Evolutionary conservation across 2,888 invertebrate genomes (phyloP).

Genomic region (Therioaphis trifolii): DNA sequence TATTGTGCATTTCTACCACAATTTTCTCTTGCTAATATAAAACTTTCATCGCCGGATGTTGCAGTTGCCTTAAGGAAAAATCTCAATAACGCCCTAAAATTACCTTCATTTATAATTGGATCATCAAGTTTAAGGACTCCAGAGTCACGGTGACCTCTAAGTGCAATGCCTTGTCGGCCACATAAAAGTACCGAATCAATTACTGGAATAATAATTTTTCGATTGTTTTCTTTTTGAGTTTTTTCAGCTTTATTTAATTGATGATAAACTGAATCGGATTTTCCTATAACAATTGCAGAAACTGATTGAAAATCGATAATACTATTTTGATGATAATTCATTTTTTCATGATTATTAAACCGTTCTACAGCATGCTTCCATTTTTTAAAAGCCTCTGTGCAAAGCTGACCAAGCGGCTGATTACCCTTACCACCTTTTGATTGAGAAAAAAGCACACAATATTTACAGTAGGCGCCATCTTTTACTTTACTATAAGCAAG

Average conservation of each 20-base stretch:
- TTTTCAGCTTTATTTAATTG: slow-evolving; percentile 36
- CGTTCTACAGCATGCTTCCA: slow-evolving; percentile 22
- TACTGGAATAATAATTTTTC: slow-evolving; percentile 9
- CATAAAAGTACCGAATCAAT: slow-evolving; percentile 4
- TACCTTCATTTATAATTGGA: slow-evolving; percentile 46
- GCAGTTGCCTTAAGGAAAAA: slow-evolving; percentile 8
- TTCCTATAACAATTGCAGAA: slow-evolving; percentile 2
- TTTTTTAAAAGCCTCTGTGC: slow-evolving; percentile 11
- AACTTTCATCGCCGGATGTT: background rate
- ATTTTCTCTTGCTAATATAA: slow-evolving; percentile 12
- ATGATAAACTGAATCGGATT: background rate
- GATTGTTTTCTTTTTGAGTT: slow-evolving; percentile 20
- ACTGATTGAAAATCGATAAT: slow-evolving; percentile 12
- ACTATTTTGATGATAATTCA: slow-evolving; percentile 26
- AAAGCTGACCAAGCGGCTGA: slow-evolving; percentile 15
- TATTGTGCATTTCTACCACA: slow-evolving; percentile 65
- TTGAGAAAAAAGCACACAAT: slow-evolving; percentile 31
- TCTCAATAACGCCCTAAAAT: slow-evolving; percentile 43
- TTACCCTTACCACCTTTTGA: background rate
- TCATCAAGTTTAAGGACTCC: slow-evolving; percentile 40
- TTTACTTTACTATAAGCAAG: too few relatives aligned
- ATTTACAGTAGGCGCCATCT: slow-evolving; percentile 37
- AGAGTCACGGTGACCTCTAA: slow-evolving; percentile 36
- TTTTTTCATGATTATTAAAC: background rate
- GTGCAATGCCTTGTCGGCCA: slow-evolving; percentile 14